Evolutionary conservation across 2,888 invertebrate genomes (phyloP), one percentile per base, ranked within the genome.

Genomic region (Allophyes oxyacanthae): DNA sequence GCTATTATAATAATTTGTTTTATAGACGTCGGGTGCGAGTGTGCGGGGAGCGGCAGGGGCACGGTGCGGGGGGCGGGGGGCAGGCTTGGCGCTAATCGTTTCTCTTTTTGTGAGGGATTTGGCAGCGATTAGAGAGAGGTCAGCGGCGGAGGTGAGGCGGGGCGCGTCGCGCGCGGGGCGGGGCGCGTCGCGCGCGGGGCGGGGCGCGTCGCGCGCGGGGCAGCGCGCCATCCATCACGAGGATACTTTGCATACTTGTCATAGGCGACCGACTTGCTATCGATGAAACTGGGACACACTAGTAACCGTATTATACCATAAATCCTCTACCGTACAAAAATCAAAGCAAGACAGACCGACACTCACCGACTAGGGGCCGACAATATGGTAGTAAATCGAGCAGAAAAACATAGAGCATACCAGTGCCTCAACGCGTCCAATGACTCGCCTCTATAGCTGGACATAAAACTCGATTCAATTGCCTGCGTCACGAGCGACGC

Each of bases 1-100:
- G 49, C 46, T 44, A 57, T 72, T 64, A 64, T 67, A 52, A 63
- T 73, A 58, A 70, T 60, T 75, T 72, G 57, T 51, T 72, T 59
- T 51, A 54, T 25, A 42, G 36, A 36, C 14, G 11, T 15, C 38
- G 14, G 20, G 4, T 7, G 4, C 20, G 20, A 4, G 20, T 20
- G 20, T 3, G 26, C 15, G 13, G 11, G 32, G 13, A 4, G 14
- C 34, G 11, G 46, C 11, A 8, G n/a, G 1, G 37, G 10, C 30
- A 13, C 11, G 26, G 28, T 6, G 15, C 2, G 14, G 6, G 26
- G 13, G n/a, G 44, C 7, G 25, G 4, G 37, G 10, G 14, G 10
- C 10, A 13, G 20, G 11, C 8, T 10, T 11, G 8, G 40, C 28
- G 36, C 40, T 65, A 51, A 71, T 56, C 51, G 41, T 64, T 64